Percentiles rank a stretch among this genome's conserved stretches.
Conservation (phyloP, 2,797 vertebrate species). For the Kryptolebias ocellatus region DNA sequence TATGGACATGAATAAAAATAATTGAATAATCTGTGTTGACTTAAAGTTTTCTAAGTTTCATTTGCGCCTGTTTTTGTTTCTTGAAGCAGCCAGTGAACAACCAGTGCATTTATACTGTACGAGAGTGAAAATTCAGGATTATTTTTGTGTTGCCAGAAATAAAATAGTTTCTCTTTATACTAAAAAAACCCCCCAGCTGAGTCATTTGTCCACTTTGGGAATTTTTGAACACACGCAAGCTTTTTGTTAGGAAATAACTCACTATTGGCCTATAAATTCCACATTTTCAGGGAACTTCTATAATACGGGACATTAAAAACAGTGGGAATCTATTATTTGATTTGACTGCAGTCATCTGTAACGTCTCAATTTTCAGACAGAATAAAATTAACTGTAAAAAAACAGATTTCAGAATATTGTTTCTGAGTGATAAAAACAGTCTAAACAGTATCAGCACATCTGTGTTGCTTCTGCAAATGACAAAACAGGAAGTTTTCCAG, state of each 20-base stretch:
- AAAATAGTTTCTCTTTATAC: conserved; percentile 45
- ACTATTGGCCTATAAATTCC: too few species aligned
- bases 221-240: too few species aligned
- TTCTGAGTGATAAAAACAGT: background rate
- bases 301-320: too few species aligned
- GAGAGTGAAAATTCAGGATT: conserved; percentile 11
- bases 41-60: conserved; percentile 35
- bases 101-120: conserved; percentile 20
- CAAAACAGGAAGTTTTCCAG: conserved; percentile 6
- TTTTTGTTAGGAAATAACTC: too few species aligned
- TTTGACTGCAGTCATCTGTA: too few species aligned
- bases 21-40: conserved; percentile 20
- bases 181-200: conserved; percentile 25
- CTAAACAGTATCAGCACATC: background rate
- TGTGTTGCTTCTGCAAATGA: background rate
- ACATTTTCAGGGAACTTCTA: too few species aligned
- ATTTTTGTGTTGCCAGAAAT: conserved; percentile 30
- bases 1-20: conserved; percentile 8
- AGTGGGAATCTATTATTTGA: too few species aligned
- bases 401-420: too few species aligned
- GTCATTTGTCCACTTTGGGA: conserved; percentile 13
- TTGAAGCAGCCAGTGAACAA: conserved; percentile 34
- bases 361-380: too few species aligned
- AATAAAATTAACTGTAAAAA: too few species aligned
- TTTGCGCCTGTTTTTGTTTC: conserved; percentile 29